These are phyloP conservation scores for Hemiscyllium ocellatum DNA, from an alignment of 2,113 vertebrate species.

Conservation along the genomic window DNA sequence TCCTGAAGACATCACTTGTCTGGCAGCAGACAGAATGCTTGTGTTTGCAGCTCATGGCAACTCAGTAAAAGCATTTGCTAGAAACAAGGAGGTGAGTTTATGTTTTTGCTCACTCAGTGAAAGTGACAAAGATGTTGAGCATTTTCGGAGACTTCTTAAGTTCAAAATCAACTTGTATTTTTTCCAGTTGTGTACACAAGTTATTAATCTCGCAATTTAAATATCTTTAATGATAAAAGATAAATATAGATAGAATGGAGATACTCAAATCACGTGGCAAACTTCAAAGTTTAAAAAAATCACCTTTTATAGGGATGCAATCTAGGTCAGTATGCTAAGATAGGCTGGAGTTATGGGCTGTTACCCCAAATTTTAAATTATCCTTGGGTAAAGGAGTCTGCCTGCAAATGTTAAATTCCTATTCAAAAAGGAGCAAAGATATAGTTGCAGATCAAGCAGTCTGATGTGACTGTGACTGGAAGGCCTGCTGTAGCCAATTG, in stretches of 20 bases:
- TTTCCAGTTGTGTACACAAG: background rate
- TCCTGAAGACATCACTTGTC: conserved; percentile 72
- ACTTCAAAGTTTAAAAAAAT: background rate
- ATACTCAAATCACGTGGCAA: background rate
- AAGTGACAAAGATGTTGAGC: background rate
- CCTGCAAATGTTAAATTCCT: too few species aligned
- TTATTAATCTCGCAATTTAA: background rate
- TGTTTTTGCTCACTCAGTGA: background rate
- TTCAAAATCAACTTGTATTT: background rate
- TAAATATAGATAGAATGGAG: background rate
- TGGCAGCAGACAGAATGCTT: conserved; percentile 83
- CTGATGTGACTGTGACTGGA: background rate
- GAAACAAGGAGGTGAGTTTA: conserved; percentile 64
- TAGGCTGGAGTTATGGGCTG: too few species aligned
- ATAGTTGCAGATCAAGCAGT: background rate
- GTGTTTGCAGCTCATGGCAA: conserved; percentile 73
- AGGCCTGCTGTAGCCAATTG: background rate
- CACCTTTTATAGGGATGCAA: background rate
- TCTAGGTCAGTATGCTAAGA: background rate
- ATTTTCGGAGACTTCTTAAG: background rate
- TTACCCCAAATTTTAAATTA: too few species aligned
- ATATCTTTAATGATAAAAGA: background rate
- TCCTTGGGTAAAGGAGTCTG: too few species aligned
- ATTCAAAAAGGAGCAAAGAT: background rate
- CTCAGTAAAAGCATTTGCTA: conserved; percentile 73